A percentile compares a stretch with the other conserved stretches of the same genome.
Evolutionary conservation across 2,888 invertebrate species (phyloP).

Genomic region (Chesias legatella): DNA sequence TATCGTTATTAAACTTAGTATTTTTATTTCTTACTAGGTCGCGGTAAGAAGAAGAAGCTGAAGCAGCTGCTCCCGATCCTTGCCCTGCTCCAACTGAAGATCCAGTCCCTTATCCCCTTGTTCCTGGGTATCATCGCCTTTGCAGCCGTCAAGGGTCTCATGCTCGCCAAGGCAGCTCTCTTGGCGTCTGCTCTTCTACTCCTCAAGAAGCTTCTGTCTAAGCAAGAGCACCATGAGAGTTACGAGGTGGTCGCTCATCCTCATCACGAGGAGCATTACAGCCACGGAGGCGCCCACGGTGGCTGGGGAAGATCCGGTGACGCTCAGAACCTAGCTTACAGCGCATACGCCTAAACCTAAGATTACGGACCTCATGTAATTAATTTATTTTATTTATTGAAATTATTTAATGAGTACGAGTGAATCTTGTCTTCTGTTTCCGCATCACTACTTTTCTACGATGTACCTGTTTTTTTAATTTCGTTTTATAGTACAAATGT

Average conservation of each 20-base stretch:
- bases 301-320: constrained; percentile 85
- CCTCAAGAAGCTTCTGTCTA: constrained; percentile 84
- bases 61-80: constrained; percentile 88
- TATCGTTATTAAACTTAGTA: too few relatives aligned
- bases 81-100: constrained; percentile 89
- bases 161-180: constrained; percentile 91
- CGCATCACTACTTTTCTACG: constrained; percentile 43
- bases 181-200: constrained; percentile 86
- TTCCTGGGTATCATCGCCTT: constrained; percentile 87
- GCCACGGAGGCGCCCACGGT: constrained; percentile 75
- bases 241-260: constrained; percentile 89
- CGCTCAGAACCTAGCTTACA: constrained; percentile 86
- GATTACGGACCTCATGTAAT: constrained; percentile 63
- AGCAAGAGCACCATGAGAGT: constrained; percentile 83
- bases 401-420: constrained; percentile 60
- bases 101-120: constrained; percentile 87
- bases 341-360: constrained; percentile 72
- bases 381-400: constrained; percentile 74
- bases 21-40: constrained; percentile 72
- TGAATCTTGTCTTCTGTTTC: constrained; percentile 56
- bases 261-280: constrained; percentile 81
- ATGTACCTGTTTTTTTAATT: constrained; percentile 58
- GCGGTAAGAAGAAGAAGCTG: constrained; percentile 89
- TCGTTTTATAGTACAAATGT: constrained; percentile 56
- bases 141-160: constrained; percentile 90